phyloP scores from a whole-genome alignment of 2,113 vertebrate genomes.

The Pelusios castaneus region DNA sequence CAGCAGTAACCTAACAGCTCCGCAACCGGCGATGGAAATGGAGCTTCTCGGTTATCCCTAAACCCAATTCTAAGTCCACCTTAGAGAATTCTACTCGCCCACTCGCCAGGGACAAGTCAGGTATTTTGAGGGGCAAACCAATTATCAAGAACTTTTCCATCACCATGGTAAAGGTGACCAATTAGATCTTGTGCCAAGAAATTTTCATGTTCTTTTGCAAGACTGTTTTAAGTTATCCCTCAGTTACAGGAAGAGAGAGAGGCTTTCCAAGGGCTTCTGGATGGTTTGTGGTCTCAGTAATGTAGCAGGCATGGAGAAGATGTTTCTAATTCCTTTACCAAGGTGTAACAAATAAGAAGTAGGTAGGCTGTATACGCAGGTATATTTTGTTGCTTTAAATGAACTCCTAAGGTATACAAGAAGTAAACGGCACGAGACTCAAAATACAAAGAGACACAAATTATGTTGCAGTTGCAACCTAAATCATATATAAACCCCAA shows the following conservation, averaged over 20 bases:
- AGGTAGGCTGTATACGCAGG: neutral
- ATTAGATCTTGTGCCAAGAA: accelerated
- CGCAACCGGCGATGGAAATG: neutral
- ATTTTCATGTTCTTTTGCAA: neutral
- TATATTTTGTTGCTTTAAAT: neutral
- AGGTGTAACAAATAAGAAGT: neutral
- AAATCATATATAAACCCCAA: neutral
- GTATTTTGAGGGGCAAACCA: neutral
- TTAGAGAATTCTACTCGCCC: neutral
- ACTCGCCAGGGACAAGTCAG: neutral
- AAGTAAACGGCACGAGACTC: neutral
- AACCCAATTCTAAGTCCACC: neutral
- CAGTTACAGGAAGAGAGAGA: accelerated
- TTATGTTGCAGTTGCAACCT: neutral
- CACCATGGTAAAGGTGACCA: accelerated
- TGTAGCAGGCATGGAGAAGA: neutral
- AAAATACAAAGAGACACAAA: neutral
- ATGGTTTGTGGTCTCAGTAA: neutral
- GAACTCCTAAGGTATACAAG: neutral
- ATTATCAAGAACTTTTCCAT: neutral
- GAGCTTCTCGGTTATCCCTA: neutral
- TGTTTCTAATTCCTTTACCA: neutral
- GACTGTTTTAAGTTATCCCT: neutral
- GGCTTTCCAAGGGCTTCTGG: neutral
- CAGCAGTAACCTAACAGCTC: neutral